Conservation (phyloP, 2,797 vertebrate genomes). For the Myotis planiceps region DNA sequence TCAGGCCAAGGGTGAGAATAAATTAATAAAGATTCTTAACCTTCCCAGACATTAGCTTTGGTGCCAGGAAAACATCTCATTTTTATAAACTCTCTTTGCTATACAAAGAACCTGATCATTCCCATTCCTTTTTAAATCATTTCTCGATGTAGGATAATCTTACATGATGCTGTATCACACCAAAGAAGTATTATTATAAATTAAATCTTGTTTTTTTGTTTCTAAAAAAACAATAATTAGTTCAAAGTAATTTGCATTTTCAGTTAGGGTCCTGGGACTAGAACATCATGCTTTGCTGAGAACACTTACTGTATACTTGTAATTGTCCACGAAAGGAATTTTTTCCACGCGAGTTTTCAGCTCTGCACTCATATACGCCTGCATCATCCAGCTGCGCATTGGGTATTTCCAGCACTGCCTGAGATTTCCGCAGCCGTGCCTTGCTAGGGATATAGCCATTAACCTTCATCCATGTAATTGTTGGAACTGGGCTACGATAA, state of each 20-base stretch:
- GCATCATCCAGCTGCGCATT: slow-evolving; percentile 96
- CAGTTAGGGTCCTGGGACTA: not conserved
- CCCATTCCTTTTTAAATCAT: not conserved
- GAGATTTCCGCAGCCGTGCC: slow-evolving; percentile 95
- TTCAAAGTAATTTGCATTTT: slow-evolving; percentile 25
- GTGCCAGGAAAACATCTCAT: not conserved
- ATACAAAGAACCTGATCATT: not conserved
- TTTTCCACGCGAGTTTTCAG: slow-evolving; percentile 95
- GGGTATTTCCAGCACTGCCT: slow-evolving; percentile 97
- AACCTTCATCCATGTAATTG: slow-evolving; percentile 98
- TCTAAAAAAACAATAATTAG: not conserved
- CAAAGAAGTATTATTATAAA: not conserved
- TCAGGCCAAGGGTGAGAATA: not conserved
- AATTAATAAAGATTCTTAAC: not conserved
- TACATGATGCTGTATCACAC: not conserved
- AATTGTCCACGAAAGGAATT: slow-evolving; percentile 96
- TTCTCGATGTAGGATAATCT: not conserved
- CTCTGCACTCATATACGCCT: slow-evolving; percentile 96
- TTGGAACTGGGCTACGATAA: slow-evolving; percentile 94
- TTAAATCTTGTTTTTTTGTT: not conserved
- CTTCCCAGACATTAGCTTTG: not conserved
- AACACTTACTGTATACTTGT: slow-evolving; percentile 96
- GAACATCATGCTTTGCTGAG: not conserved
- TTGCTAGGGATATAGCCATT: slow-evolving; percentile 97
- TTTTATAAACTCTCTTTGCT: not conserved